Conservation (phyloP, 2,797 vertebrate genomes). For the Aphelocoma californica region DNA sequence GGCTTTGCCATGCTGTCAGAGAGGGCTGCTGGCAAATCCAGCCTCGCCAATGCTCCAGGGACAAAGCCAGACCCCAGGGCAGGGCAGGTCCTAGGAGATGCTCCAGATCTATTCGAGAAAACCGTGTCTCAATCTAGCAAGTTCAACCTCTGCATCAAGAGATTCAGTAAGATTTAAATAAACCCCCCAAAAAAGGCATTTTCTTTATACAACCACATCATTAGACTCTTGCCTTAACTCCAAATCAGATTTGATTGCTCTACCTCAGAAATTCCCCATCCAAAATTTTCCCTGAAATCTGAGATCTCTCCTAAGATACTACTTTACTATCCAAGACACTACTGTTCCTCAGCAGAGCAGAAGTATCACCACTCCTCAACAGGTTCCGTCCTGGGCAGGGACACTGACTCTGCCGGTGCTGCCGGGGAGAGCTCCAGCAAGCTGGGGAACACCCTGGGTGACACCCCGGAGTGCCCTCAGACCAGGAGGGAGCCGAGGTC, state of each 20-base stretch:
- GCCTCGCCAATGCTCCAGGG: rapidly evolving
- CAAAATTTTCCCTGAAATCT: constrained; percentile 43
- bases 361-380: constrained; percentile 1
- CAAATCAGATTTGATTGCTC: not conserved
- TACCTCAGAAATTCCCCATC: constrained; percentile 18
- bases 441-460: not conserved
- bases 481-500: not conserved
- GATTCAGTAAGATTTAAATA: not conserved
- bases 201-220: not conserved
- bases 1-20: not conserved
- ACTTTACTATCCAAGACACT: constrained; percentile 50
- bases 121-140: not conserved
- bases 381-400: not conserved
- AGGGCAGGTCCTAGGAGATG: not conserved
- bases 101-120: not conserved
- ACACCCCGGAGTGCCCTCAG: not conserved
- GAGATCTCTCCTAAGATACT: constrained; percentile 40
- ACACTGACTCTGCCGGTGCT: not conserved
- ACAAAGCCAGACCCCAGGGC: not conserved
- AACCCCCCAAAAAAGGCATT: not conserved
- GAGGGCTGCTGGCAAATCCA: not conserved
- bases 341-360: not conserved
- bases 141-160: not conserved
- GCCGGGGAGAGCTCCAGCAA: rapidly evolving
- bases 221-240: not conserved